Conservation (phyloP, 2,888 invertebrate species). For the Coelopa pilipes region DNA sequence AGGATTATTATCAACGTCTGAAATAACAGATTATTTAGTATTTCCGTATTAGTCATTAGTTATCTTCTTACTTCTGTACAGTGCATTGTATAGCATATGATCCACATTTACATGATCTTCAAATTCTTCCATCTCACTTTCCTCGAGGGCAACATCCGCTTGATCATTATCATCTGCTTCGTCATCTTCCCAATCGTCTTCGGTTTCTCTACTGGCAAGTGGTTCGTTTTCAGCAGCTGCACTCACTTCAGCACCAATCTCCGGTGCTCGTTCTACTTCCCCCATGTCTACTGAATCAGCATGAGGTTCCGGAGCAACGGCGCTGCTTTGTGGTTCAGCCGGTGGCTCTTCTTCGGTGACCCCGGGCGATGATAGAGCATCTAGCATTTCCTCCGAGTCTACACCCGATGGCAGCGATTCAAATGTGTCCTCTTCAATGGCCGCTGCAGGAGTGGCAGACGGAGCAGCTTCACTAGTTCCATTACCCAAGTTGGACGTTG, state of each 20-base stretch:
- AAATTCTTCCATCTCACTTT: slow-evolving; percentile 41
- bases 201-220: slow-evolving; percentile 33
- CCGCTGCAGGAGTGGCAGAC: not conserved
- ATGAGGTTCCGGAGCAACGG: slow-evolving; percentile 1
- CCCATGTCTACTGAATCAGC: slow-evolving; percentile 20
- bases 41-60: too few species aligned
- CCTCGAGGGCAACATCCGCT: slow-evolving; percentile 42
- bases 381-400: not conserved
- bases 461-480: not conserved
- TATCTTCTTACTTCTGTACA: slow-evolving; percentile 14
- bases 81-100: slow-evolving; percentile 15
- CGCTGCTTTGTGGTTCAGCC: not conserved
- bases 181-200: slow-evolving; percentile 38
- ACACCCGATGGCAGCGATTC: not conserved
- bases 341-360: not conserved
- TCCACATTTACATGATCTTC: slow-evolving; percentile 13
- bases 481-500: not conserved
- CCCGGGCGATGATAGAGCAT: not conserved
- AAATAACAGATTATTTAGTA: not conserved
- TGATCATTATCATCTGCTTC: slow-evolving; percentile 37
- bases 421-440: not conserved
- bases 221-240: slow-evolving; percentile 17
- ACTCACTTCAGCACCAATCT: not conserved
- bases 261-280: slow-evolving; percentile 9
- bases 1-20: slow-evolving; percentile 40